phyloP scores from a whole-genome alignment of 1,140 invertebrate genomes.

The Lerema accius region DNA sequence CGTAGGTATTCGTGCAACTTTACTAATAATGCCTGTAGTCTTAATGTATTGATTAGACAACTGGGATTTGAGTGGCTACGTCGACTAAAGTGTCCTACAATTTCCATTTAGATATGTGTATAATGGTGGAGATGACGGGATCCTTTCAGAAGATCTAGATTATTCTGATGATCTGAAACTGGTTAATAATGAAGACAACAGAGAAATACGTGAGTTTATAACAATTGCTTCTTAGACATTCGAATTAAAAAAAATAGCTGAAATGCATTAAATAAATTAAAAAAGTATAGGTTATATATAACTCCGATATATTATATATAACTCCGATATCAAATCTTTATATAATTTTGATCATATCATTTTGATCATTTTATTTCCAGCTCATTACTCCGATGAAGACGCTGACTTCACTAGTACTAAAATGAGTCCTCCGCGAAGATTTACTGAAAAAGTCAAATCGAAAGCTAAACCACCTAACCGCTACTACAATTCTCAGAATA shows the following conservation, averaged over 20 bases:
- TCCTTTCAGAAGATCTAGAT: conserved; percentile 60
- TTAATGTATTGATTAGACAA: too few species aligned
- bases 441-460: conserved; percentile 27
- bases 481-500: conserved; percentile 36
- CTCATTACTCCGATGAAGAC: conserved; percentile 51
- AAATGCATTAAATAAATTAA: too few species aligned
- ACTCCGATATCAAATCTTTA: too few species aligned
- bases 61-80: too few species aligned
- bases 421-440: not conserved
- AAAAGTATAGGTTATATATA: too few species aligned
- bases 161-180: conserved; percentile 48
- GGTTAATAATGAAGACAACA: conserved; percentile 38
- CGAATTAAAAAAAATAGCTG: not conserved
- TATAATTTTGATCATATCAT: too few species aligned
- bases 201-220: conserved; percentile 47
- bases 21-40: too few species aligned
- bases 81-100: too few species aligned
- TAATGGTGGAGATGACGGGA: conserved; percentile 60
- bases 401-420: conserved; percentile 39
- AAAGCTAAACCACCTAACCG: conserved; percentile 40
- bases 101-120: conserved; percentile 58
- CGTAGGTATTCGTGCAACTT: too few species aligned
- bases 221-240: too few species aligned
- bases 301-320: too few species aligned
- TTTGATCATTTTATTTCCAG: conserved; percentile 39